Conservation (phyloP, 1,140 invertebrate species). For the Halictus rubicundus region DNA sequence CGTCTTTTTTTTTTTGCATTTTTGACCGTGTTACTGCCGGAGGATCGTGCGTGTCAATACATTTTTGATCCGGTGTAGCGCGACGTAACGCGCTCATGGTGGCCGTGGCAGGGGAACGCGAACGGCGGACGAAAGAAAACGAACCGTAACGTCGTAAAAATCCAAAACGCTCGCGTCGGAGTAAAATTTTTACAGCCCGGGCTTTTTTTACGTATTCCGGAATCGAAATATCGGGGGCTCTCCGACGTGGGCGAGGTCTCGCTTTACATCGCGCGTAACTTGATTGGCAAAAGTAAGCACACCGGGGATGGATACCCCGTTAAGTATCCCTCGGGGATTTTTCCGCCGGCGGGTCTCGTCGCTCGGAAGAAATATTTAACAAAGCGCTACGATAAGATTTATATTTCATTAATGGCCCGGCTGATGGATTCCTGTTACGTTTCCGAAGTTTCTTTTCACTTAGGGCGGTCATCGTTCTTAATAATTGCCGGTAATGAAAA, state of each 20-base stretch:
- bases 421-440: conserved; percentile 3
- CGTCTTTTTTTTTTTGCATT: too few relatives aligned
- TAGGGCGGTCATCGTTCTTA: conserved; percentile 11
- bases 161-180: neutral
- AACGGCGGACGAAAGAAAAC: neutral
- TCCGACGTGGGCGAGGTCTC: too few relatives aligned
- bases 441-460: conserved; percentile 9
- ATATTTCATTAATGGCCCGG: conserved; percentile 7
- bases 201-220: conserved; percentile 1
- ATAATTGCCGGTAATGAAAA: conserved; percentile 17
- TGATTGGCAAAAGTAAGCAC: neutral
- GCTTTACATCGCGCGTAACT: neutral
- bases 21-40: too few relatives aligned
- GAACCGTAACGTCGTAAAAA: neutral
- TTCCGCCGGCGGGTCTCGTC: neutral
- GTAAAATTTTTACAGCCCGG: neutral
- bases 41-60: too few relatives aligned
- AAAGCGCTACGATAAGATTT: conserved; percentile 7
- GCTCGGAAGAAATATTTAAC: neutral
- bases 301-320: neutral
- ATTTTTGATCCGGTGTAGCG: too few relatives aligned
- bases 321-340: neutral
- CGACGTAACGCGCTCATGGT: too few relatives aligned
- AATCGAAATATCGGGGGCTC: neutral
- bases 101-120: too few relatives aligned